These are phyloP conservation scores for Chloropsis cyanopogon DNA, from an alignment of 2,113 vertebrate genomes.

Conservation along the genomic window DNA sequence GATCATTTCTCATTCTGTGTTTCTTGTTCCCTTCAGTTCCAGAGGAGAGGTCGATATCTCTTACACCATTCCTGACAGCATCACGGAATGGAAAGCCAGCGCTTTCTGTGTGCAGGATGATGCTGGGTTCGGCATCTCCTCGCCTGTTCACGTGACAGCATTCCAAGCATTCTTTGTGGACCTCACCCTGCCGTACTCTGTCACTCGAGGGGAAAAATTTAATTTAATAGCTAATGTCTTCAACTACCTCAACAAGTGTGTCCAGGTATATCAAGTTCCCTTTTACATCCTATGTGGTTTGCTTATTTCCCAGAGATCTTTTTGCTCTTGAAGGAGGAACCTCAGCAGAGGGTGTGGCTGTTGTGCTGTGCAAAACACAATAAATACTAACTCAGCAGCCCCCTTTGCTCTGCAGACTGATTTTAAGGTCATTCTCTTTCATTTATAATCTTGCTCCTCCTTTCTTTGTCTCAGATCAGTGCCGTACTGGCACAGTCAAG, in stretches of 20 bases:
- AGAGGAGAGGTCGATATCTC: conserved; percentile 22
- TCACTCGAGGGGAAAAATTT: conserved; percentile 80
- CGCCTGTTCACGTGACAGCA: conserved; percentile 57
- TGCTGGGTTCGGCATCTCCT: conserved; percentile 82
- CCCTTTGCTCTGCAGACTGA: neutral
- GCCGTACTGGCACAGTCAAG: conserved; percentile 19
- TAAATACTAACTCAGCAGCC: neutral
- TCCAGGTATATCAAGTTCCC: conserved; percentile 54
- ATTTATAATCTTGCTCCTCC: neutral
- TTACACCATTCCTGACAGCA: conserved; percentile 81
- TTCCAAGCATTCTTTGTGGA: conserved; percentile 87
- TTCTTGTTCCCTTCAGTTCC: conserved; percentile 36
- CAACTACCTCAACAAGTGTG: conserved; percentile 61
- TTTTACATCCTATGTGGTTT: neutral
- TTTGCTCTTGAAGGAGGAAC: neutral
- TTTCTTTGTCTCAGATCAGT: conserved; percentile 54
- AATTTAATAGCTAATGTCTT: conserved; percentile 81
- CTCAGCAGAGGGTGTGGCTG: neutral
- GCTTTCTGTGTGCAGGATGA: conserved; percentile 84
- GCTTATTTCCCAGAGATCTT: neutral
- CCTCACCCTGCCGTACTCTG: conserved; percentile 77
- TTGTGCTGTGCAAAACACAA: neutral
- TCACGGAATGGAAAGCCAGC: conserved; percentile 85
- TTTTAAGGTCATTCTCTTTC: neutral
- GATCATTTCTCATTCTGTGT: neutral